Base-by-base conservation (phyloP, 2,113 vertebrate genomes). In the Coregonus clupeaformis region DNA sequence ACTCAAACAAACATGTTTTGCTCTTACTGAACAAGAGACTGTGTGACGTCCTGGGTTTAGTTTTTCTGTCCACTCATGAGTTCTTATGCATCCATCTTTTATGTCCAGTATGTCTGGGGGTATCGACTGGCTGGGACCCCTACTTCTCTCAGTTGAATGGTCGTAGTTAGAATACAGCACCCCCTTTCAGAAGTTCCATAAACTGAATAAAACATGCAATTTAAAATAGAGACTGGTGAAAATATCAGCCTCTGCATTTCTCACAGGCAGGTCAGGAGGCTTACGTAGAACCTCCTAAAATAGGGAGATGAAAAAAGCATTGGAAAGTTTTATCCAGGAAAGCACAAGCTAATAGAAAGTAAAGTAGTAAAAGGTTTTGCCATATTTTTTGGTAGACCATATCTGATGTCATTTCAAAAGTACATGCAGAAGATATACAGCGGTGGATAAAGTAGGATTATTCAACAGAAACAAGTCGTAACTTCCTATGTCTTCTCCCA, bases 171-270 rank as follows among this genome's bases (percentile, higher is more conserved):
- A 16, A 2, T 22, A 22, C 36, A 42, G 9, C 36, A 11, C 72
- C 73, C 68, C 68, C 49, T 78, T 78, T 83, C 67, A 77, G 85
- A 85, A 88, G 22, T 66, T 73, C 65, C 80, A 82, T 71, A 76
- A 81, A 60, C 74, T 88, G 72, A 90, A 90, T 90, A 88, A 91
- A 80, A 85, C 77, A 91, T 91, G 72, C 13, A 71, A 20, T 67
- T 3, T 18, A 30, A 67, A 16, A 65, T 24, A 32, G 36, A 42
- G 2, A 1, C 36, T 1, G 36, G 36, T 42, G 36, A 42, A 42
- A 42, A 42, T 42, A 42, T 42, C 36, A 42, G 36, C 32, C 32
- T 30, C 29, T 16, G 27, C 29, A 30, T 36, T 30, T 67, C 6
- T 36, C 18, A n/a, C 20, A 60, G 57, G 49, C 36, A 42, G 36